A percentile compares a stretch with the other conserved stretches of the same genome.
Evolutionary conservation across 2,113 vertebrate species (phyloP).

Genomic region (Paraplagusia blochii): DNA sequence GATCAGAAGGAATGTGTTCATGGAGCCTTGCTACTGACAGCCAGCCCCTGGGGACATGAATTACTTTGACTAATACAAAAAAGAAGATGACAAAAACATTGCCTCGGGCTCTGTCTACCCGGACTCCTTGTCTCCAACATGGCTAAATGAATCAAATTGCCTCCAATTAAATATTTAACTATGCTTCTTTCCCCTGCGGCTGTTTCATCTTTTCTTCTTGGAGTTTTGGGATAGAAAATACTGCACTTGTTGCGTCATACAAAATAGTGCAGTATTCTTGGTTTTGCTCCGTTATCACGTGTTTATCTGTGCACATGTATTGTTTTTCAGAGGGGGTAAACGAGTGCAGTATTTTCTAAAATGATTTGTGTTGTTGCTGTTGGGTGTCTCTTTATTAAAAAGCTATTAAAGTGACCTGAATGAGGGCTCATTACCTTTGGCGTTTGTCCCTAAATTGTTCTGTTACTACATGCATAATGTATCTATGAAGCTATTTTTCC

Average conservation of each 20-base stretch:
- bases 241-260: conserved; percentile 15
- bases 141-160: conserved; percentile 75
- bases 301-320: conserved; percentile 1
- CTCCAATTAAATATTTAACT: conserved; percentile 76
- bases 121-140: conserved; percentile 71
- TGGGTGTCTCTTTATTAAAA: conserved; percentile 16
- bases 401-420: neutral
- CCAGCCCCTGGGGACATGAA: conserved; percentile 68
- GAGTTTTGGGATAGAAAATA: conserved; percentile 38
- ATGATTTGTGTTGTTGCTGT: conserved; percentile 6
- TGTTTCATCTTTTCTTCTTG: conserved; percentile 37
- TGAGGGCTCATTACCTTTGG: neutral
- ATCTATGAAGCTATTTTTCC: conserved; percentile 7
- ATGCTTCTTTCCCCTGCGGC: conserved; percentile 44
- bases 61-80: conserved; percentile 72
- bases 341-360: conserved; percentile 1
- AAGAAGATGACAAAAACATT: conserved; percentile 72
- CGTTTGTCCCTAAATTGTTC: conserved; percentile 14
- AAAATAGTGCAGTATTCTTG: conserved; percentile 23
- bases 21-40: conserved; percentile 75
- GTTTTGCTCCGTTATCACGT: conserved; percentile 26
- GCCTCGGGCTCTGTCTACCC: conserved; percentile 59
- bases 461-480: conserved; percentile 15
- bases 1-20: conserved; percentile 73
- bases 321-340: neutral